Evolutionary conservation across 2,888 invertebrate species (phyloP).

Genomic region (Tuberolachnus salignus): DNA sequence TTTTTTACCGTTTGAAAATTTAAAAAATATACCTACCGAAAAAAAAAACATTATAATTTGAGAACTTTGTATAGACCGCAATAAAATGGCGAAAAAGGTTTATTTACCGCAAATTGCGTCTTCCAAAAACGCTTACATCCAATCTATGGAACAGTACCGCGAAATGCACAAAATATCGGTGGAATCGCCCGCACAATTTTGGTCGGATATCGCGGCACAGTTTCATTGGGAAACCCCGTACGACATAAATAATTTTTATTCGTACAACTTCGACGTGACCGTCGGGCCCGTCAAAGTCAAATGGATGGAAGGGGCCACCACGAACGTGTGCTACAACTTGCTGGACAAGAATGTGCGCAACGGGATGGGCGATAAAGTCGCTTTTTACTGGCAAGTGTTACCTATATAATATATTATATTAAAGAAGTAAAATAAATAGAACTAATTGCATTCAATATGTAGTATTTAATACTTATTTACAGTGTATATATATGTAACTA

Average conservation of each 20-base stretch:
- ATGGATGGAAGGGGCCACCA: constrained; percentile 94
- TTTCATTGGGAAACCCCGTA: constrained; percentile 89
- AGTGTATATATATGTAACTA: too few species aligned
- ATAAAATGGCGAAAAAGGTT: constrained; percentile 61
- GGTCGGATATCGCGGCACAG: constrained; percentile 90
- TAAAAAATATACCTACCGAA: neutral
- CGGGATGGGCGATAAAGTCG: constrained; percentile 87
- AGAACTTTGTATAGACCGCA: neutral
- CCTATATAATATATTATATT: too few species aligned
- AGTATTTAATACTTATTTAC: too few species aligned
- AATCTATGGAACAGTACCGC: constrained; percentile 77
- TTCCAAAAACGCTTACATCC: constrained; percentile 70
- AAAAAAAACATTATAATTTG: neutral
- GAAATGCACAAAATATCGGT: constrained; percentile 85
- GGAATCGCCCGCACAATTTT: constrained; percentile 87
- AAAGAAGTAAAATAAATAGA: too few species aligned
- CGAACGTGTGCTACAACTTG: constrained; percentile 95
- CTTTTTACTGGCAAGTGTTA: constrained; percentile 91
- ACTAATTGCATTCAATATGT: too few species aligned
- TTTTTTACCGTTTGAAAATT: neutral
- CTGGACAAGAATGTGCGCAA: constrained; percentile 89
- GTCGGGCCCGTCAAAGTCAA: constrained; percentile 90
- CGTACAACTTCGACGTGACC: constrained; percentile 88
- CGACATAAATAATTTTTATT: constrained; percentile 77
- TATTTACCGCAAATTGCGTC: constrained; percentile 69